phyloP scores from a whole-genome alignment of 2,888 invertebrate species.

The Agriotes lineatus region DNA sequence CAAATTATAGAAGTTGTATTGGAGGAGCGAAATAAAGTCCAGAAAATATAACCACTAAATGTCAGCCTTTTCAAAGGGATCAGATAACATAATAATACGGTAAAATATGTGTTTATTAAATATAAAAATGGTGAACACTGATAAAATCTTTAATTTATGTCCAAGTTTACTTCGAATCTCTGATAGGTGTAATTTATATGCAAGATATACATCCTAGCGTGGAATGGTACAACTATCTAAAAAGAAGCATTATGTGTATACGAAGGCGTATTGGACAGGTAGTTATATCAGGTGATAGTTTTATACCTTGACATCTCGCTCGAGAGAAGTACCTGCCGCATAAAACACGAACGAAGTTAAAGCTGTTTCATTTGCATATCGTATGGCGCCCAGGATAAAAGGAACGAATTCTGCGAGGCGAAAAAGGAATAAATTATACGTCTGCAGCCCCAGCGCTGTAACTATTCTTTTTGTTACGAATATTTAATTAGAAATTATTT shows the following conservation, averaged over 20 bases:
- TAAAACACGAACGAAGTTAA: slow-evolving; percentile 52
- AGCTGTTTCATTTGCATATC: slow-evolving; percentile 55
- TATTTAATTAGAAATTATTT: too few relatives aligned
- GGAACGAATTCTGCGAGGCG: slow-evolving; percentile 19
- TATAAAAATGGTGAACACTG: slow-evolving; percentile 48
- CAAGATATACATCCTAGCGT: slow-evolving; percentile 47
- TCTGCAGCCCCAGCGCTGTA: too few relatives aligned
- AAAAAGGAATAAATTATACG: neutral
- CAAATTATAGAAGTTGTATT: slow-evolving; percentile 26
- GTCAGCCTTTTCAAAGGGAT: slow-evolving; percentile 53
- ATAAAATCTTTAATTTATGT: slow-evolving; percentile 58
- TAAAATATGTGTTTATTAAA: slow-evolving; percentile 56
- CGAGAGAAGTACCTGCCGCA: slow-evolving; percentile 52
- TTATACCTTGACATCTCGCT: slow-evolving; percentile 60
- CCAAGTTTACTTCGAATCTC: slow-evolving; percentile 49
- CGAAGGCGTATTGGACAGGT: slow-evolving; percentile 59
- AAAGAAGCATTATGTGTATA: slow-evolving; percentile 36
- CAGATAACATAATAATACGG: slow-evolving; percentile 61
- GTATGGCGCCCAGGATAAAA: slow-evolving; percentile 14
- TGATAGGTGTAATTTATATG: slow-evolving; percentile 58
- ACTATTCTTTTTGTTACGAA: too few relatives aligned
- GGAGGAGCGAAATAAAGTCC: slow-evolving; percentile 31
- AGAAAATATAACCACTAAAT: slow-evolving; percentile 55
- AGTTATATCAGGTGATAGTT: slow-evolving; percentile 63
- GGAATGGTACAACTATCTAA: slow-evolving; percentile 40